phyloP scores from a whole-genome alignment of 2,888 invertebrate species.

The Rhingia rostrata region DNA sequence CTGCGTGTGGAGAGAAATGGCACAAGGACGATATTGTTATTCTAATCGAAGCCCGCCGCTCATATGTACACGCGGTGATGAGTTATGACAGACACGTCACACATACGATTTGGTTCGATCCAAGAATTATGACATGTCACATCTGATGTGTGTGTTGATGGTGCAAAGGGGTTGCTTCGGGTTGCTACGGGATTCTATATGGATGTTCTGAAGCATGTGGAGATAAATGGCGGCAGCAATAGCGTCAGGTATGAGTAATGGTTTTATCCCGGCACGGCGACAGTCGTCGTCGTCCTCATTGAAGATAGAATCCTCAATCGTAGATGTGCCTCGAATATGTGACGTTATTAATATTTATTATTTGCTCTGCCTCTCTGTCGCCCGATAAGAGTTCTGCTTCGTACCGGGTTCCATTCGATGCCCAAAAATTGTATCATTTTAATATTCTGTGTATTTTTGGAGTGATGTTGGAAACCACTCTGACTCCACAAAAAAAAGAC shows the following conservation, averaged over 20 bases:
- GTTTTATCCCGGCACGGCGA: conserved; percentile 49
- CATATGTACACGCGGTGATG: conserved; percentile 60
- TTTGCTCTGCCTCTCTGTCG: conserved; percentile 55
- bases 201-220: conserved; percentile 42
- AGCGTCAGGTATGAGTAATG: conserved; percentile 72
- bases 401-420: conserved; percentile 41
- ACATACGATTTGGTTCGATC: conserved; percentile 74
- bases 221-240: conserved; percentile 59
- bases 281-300: conserved; percentile 47
- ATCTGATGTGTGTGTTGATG: conserved; percentile 57
- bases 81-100: conserved; percentile 74
- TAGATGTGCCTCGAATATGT: conserved; percentile 68
- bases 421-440: conserved; percentile 62
- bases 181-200: background rate
- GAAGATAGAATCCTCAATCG: conserved; percentile 61
- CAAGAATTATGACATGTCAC: conserved; percentile 68
- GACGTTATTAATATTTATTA: conserved; percentile 74
- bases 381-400: conserved; percentile 47
- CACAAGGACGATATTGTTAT: conserved; percentile 60
- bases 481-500: conserved; percentile 19
- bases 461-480: conserved; percentile 25
- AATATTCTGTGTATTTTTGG: conserved; percentile 54
- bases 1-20: background rate
- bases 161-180: conserved; percentile 52
- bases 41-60: conserved; percentile 62